Evolutionary conservation across 2,888 invertebrate genomes (phyloP), one percentile per base, ranked within the genome.

Genomic region (Drymonia ruficornis): DNA sequence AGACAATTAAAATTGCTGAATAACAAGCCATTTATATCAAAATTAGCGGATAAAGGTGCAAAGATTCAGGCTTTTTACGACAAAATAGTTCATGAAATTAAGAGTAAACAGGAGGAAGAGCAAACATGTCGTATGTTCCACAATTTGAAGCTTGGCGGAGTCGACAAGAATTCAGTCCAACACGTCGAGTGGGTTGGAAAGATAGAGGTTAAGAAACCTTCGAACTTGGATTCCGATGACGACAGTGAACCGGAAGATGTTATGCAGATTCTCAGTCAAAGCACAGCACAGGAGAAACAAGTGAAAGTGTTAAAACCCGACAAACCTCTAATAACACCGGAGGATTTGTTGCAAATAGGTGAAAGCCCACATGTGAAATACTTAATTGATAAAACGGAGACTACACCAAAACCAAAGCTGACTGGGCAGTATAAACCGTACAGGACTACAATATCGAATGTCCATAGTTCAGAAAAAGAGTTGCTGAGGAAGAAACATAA

Each of bases 121-220:
- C 77, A 90, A 55, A 82, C 94, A 13, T 93, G 93, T 59, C 73
- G 79, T 56, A 80, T 94, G 63, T 78, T 95, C 2, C 87, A 91
- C 18, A 85, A 87, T 53, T 80, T 95, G 55, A 93, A 91, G 54
- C 78, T 95, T 29, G 84, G 78, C 49, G 65, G 72, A 2, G 76
- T 89, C 34, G 89, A 92, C 31, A 92, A 91, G 69, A 78, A 86
- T 46, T 78, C 87, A 5, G 84, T 94, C 53, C 93, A 93, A 74
- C 84, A 93, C 72, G 75, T 95, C 1, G 95, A 95, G 86, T 95
- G 95, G 95, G 89, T 91, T 18, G 93, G 93, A 31, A 91, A 90
- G 67, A 79, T 90, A 16, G 76, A 85, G 15, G 76, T 72, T 18
- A 72, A 76, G 44, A 67, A 67, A 6, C 71, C 83, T n/a, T 67